Percentiles rank a stretch among this genome's conserved stretches.
These are phyloP conservation scores for Sebastes trivittatus DNA, from an alignment of 2,797 vertebrate species.

Conservation along the genomic window DNA sequence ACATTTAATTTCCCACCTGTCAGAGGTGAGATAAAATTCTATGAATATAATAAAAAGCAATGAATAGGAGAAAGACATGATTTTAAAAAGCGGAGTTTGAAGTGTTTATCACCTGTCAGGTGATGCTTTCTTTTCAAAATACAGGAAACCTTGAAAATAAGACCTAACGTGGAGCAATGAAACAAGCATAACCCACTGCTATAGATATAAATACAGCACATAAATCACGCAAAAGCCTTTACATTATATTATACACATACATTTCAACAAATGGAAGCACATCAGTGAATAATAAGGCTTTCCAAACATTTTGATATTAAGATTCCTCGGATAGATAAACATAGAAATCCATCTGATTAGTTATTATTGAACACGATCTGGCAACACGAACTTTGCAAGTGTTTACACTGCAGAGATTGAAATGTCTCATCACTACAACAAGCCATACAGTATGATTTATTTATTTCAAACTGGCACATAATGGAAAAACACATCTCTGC, in stretches of 20 bases:
- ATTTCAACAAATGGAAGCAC: background rate
- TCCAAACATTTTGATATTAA: background rate
- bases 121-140: background rate
- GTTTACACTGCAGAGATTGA: slow-evolving; percentile 8
- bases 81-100: background rate
- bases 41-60: background rate
- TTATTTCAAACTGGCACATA: background rate
- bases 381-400: background rate
- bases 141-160: background rate
- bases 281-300: background rate
- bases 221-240: background rate
- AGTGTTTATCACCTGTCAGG: background rate
- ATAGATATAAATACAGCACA: background rate
- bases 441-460: background rate
- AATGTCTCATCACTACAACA: background rate
- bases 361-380: background rate
- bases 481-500: background rate
- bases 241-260: background rate
- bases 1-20: background rate
- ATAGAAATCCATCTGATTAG: background rate
- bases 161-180: background rate
- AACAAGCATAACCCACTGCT: background rate
- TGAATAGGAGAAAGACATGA: background rate
- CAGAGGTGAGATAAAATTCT: background rate
- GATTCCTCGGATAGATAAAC: background rate